Percentiles rank a stretch among this genome's conserved stretches.
Conservation (phyloP, 2,888 invertebrate species). For the Calameuta pallipes region DNA sequence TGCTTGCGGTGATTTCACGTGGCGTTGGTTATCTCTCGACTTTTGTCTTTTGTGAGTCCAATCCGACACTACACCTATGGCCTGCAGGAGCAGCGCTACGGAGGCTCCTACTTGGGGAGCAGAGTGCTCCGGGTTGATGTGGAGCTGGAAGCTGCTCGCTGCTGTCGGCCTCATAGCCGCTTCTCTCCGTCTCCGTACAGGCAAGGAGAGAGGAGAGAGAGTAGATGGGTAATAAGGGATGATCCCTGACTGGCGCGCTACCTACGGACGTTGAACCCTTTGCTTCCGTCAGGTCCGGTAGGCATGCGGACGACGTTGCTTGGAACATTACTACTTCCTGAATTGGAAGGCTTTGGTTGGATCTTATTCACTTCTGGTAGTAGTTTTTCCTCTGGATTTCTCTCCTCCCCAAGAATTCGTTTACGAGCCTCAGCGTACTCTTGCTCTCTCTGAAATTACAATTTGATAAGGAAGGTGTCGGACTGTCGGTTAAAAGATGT, state of each 20-base stretch:
- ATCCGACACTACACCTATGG: neutral
- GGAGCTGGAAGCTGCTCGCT: constrained; percentile 38
- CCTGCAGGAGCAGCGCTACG: neutral
- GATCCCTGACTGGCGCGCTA: constrained; percentile 66
- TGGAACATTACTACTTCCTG: constrained; percentile 33
- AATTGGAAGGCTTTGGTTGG: constrained; percentile 53
- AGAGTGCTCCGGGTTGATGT: constrained; percentile 3
- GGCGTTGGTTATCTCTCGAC: neutral
- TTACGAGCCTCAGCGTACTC: constrained; percentile 93
- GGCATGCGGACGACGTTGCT: constrained; percentile 77
- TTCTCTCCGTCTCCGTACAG: constrained; percentile 36
- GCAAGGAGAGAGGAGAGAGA: constrained; percentile 51
- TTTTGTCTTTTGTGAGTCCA: neutral
- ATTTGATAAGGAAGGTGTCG: neutral
- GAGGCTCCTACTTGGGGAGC: neutral
- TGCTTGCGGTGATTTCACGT: neutral
- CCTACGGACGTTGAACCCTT: constrained; percentile 77
- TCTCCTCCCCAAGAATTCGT: constrained; percentile 88
- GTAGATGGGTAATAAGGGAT: constrained; percentile 48
- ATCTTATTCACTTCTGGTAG: constrained; percentile 60
- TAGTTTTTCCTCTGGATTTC: constrained; percentile 77
- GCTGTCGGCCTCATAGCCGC: constrained; percentile 60
- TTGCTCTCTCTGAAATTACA: constrained; percentile 78
- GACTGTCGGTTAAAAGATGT: neutral
- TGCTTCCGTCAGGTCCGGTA: constrained; percentile 82